Percentiles rank a stretch among this genome's conserved stretches.
Conservation (phyloP, 2,888 invertebrate species). For the Minunthozetes semirufus region DNA sequence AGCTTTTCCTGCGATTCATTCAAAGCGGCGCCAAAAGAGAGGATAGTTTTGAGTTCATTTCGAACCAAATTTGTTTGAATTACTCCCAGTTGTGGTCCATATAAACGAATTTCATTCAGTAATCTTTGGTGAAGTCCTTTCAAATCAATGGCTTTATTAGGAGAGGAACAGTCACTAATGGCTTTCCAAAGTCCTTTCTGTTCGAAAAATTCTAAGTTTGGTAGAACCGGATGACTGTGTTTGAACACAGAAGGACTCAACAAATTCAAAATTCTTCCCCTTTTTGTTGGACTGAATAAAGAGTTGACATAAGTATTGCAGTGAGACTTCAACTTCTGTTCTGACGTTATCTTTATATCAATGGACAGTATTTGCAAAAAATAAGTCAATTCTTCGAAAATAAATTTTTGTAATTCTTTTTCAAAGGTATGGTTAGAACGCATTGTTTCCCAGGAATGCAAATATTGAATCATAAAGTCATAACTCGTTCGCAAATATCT, state of each 20-base stretch:
- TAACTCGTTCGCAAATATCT: constrained; percentile 39
- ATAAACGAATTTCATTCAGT: constrained; percentile 34
- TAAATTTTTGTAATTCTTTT: not conserved
- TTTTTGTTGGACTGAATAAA: constrained; percentile 35
- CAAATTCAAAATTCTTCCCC: constrained; percentile 28
- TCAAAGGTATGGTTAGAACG: not conserved
- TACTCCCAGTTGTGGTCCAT: constrained; percentile 36
- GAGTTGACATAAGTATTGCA: constrained; percentile 33
- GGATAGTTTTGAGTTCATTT: constrained; percentile 37
- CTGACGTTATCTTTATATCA: constrained; percentile 37
- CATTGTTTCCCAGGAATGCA: constrained; percentile 34
- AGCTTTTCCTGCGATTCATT: constrained; percentile 36
- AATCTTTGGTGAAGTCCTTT: constrained; percentile 36
- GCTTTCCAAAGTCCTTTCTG: constrained; percentile 38
- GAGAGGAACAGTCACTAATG: constrained; percentile 25
- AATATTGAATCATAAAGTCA: constrained; percentile 36
- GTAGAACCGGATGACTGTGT: constrained; percentile 35
- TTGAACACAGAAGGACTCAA: constrained; percentile 31
- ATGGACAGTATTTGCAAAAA: constrained; percentile 37
- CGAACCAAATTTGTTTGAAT: constrained; percentile 36
- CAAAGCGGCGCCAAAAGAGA: constrained; percentile 35
- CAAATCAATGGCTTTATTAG: constrained; percentile 34
- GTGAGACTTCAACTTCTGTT: constrained; percentile 37
- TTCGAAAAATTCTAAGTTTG: constrained; percentile 39
- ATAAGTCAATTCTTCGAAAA: constrained; percentile 36